Evolutionary conservation across 2,797 vertebrate species (phyloP).

Genomic region (Huso huso): DNA sequence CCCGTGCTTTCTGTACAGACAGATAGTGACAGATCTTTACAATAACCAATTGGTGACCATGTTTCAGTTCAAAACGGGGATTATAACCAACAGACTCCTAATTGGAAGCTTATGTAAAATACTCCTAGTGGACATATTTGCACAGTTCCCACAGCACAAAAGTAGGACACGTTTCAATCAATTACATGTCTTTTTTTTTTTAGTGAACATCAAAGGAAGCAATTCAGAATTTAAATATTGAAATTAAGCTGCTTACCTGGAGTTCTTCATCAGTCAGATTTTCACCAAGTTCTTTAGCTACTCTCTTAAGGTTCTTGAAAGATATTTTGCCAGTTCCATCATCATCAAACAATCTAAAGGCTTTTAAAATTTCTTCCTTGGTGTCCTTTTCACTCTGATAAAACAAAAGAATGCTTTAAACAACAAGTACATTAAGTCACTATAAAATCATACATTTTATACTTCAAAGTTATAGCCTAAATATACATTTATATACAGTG

Average conservation of each 20-base stretch:
- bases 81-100: no score
- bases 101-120: no score
- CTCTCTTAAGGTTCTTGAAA: constrained; percentile 85
- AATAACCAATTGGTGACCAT: no score
- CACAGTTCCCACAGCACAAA: no score
- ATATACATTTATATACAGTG: not conserved
- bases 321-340: constrained; percentile 86
- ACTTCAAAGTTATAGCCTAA: not conserved
- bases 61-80: no score
- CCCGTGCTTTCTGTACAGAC: no score
- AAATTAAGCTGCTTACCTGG: constrained; percentile 57
- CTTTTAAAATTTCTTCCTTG: constrained; percentile 89
- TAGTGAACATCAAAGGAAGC: no score
- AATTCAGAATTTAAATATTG: not conserved
- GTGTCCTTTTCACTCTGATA: constrained; percentile 81
- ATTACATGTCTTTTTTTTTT: no score
- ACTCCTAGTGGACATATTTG: no score
- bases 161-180: no score
- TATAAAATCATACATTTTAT: not conserved
- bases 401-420: constrained; percentile 14
- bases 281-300: constrained; percentile 87
- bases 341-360: constrained; percentile 87
- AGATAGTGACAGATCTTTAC: no score
- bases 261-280: constrained; percentile 86
- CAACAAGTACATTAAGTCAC: not conserved